Conservation (phyloP, 2,113 vertebrate species). For the Rana temporaria region DNA sequence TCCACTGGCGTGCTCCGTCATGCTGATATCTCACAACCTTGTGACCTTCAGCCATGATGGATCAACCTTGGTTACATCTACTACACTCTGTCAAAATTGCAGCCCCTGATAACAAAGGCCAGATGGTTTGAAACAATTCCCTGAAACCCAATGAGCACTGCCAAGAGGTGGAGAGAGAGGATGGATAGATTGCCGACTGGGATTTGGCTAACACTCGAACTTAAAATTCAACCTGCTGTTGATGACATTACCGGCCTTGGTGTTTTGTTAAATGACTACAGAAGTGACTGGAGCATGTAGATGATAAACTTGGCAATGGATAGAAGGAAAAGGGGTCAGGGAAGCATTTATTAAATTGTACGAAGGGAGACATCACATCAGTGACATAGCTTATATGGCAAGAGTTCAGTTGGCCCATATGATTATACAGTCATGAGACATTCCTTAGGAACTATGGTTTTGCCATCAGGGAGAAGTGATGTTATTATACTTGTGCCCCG, state of each 20-base stretch:
- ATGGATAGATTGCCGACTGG: neutral
- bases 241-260: constrained; percentile 28
- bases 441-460: neutral
- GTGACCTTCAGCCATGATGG: neutral
- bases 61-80: constrained; percentile 11
- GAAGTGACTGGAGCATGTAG: constrained; percentile 30
- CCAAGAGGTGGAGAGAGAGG: constrained; percentile 4
- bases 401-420: constrained; percentile 3
- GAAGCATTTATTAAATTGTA: constrained; percentile 13
- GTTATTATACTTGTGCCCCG: neutral
- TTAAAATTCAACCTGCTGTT: constrained; percentile 17
- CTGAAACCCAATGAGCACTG: neutral
- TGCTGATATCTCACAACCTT: neutral
- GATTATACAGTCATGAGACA: neutral
- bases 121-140: constrained; percentile 24
- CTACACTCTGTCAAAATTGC: neutral
- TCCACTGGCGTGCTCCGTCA: neutral
- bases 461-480: neutral
- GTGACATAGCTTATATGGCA: neutral
- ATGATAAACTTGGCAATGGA: constrained; percentile 8
- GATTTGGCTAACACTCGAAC: neutral
- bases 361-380: neutral
- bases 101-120: constrained; percentile 36
- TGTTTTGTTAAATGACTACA: constrained; percentile 15
- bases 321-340: neutral